Base-by-base conservation (phyloP, 2,888 invertebrate genomes). In the Thyatira batis region DNA sequence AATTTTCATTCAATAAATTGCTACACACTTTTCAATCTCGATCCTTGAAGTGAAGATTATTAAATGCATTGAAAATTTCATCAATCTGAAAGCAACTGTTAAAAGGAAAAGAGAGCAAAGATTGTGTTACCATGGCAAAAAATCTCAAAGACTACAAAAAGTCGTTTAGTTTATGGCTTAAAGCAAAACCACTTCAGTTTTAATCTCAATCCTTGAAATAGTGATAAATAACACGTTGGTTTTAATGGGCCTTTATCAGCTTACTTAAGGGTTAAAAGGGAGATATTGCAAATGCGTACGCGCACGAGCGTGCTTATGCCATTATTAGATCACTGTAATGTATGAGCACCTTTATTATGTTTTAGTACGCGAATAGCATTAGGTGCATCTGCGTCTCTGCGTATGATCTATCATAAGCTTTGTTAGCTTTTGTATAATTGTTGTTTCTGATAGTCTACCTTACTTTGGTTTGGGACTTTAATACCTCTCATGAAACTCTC, bases 161-260 rank as follows among this genome's bases (percentile, higher is more conserved):
- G 43, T n/a, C n/a, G n/a, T n/a, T n/a, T n/a, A 39, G n/a, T 39
- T 39, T 17, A 17, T 5, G 39, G 17, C n/a, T 39, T 13, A 23
- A 17, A 39, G 39, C 39, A 39, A 28, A n/a, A 48, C 17, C 48
- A 17, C 27, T 48, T 48, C 11, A 3, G 23, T 10, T 57, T 50
- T 72, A 76, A 77, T 75, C 71, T 67, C 46, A 61, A 50, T 55
- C 53, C 57, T 61, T 65, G 67, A 63, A 68, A 72, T 59, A 60
- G 58, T 72, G 72, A 81, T 84, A 82, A 80, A 73, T 75, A 69
- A 77, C 67, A 71, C 64, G 72, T 67, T 65, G 63, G 55, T 53
- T 65, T 72, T 83, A 83, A 84, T 82, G 82, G 75, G 52, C 51
- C 62, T 64, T 76, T 80, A 80, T 80, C 78, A 57, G 52, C 51